Evolutionary conservation across 1,140 invertebrate species (phyloP), one percentile per base, ranked within the genome.

Genomic region (Sarcophaga bullata): DNA sequence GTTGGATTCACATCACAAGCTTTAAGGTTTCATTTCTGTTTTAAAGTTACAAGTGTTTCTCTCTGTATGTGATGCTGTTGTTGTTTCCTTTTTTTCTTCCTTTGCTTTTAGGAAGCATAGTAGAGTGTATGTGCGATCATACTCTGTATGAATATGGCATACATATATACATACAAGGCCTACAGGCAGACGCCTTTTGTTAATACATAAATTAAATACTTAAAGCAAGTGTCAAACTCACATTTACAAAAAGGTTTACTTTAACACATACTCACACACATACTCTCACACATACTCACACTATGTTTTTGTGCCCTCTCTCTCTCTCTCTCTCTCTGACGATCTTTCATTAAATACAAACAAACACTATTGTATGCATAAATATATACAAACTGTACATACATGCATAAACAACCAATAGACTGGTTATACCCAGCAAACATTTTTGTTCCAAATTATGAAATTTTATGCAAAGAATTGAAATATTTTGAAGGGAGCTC

Each of bases 221-320:
- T 76, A n/a, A 76, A 76, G 73, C 73, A 78, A 78, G 75, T 78
- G 75, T 78, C 75, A 78, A 78, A 78, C 48, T 78, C 75, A 50
- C 75, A 78, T 50, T 78, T 78, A 78, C 75, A 76, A 76, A n/a
- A 76, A 76, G 73, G 47, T 48, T 47, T n/a, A 15, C n/a, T 76
- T 48, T 76, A 48, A 76, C 47, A 76, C 37, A 73, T 10, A 62
- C 15, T 62, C 15, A 48, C 46, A n/a, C 37, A 48, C 8, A 48
- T 6, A 47, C 72, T 46, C 25, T 73, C 17, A 62, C 19, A 62
- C 15, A 54, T 54, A 10, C 15, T n/a, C n/a, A n/a, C n/a, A n/a
- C n/a, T n/a, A n/a, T n/a, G n/a, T n/a, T n/a, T n/a, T n/a, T n/a
- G n/a, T n/a, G n/a, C n/a, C n/a, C 25, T 37, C 25, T 37, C 25